Percentiles rank a stretch among this genome's conserved stretches.
Conservation (phyloP, 2,113 vertebrate species). For the Sinocyclocheilus rhinocerous region DNA sequence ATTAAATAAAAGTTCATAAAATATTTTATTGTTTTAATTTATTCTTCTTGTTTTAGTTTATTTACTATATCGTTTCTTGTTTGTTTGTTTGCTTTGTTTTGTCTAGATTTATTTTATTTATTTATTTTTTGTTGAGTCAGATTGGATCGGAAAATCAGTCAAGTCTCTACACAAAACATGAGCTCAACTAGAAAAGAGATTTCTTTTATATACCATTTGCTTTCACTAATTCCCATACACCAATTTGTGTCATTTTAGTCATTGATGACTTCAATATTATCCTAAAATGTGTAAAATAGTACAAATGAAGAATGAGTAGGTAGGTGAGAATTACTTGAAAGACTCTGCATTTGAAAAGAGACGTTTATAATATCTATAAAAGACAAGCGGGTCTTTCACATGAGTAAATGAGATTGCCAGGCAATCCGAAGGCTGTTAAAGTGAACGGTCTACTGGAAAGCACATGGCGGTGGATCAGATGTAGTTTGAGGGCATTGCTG, state of each 20-base stretch:
- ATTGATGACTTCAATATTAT: background rate
- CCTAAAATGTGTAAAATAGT: background rate
- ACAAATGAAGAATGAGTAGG: background rate
- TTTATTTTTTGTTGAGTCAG: background rate
- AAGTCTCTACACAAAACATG: background rate
- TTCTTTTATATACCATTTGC: background rate
- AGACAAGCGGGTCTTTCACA: background rate
- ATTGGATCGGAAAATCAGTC: background rate
- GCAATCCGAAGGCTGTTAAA: constrained; percentile 10
- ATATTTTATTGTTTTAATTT: background rate
- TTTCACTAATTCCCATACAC: background rate
- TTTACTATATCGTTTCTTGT: background rate
- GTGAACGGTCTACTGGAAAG: background rate
- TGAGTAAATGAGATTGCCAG: background rate
- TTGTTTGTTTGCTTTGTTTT: too few relatives aligned
- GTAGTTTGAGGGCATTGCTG: constrained; percentile 8
- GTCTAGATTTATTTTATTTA: background rate
- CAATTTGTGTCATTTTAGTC: background rate
- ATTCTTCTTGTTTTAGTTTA: background rate
- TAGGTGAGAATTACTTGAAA: background rate
- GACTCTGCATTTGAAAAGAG: background rate
- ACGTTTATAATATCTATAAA: background rate
- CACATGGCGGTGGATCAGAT: background rate
- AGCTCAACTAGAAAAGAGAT: background rate
- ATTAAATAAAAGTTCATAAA: too few relatives aligned